Evolutionary conservation across 2,888 invertebrate genomes (phyloP).

Genomic region (Azorinus chamasolen): DNA sequence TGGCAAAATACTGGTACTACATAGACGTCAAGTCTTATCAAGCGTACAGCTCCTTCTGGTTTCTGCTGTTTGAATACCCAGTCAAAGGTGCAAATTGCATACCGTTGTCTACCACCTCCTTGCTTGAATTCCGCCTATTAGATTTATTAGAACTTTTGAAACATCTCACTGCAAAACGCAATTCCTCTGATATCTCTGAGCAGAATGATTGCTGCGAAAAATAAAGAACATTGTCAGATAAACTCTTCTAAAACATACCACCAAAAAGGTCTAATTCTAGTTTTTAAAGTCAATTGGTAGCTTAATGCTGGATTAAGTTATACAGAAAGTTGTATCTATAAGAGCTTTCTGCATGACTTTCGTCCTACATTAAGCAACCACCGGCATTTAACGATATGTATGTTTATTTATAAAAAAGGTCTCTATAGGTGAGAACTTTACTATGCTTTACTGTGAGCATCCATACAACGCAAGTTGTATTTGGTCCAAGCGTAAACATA

Average conservation of each 20-base stretch:
- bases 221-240: constrained; percentile 12
- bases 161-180: constrained; percentile 96
- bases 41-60: constrained; percentile 78
- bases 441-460: no score
- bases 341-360: no score
- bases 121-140: constrained; percentile 66
- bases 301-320: no score
- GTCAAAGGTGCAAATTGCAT: constrained; percentile 81
- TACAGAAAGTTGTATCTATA: no score
- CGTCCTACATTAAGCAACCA: no score
- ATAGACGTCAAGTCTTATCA: constrained; percentile 28
- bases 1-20: no score
- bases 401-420: no score
- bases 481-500: no score
- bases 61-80: constrained; percentile 68
- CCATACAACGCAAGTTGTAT: no score
- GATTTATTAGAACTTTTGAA: constrained; percentile 94
- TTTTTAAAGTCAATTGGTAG: background rate
- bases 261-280: background rate
- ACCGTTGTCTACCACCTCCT: constrained; percentile 81
- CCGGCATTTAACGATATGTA: no score
- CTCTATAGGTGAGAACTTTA: no score
- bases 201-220: constrained; percentile 92
- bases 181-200: constrained; percentile 97
- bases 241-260: background rate